phyloP scores from a whole-genome alignment of 1,140 invertebrate genomes.

The Hylaeus volcanicus region DNA sequence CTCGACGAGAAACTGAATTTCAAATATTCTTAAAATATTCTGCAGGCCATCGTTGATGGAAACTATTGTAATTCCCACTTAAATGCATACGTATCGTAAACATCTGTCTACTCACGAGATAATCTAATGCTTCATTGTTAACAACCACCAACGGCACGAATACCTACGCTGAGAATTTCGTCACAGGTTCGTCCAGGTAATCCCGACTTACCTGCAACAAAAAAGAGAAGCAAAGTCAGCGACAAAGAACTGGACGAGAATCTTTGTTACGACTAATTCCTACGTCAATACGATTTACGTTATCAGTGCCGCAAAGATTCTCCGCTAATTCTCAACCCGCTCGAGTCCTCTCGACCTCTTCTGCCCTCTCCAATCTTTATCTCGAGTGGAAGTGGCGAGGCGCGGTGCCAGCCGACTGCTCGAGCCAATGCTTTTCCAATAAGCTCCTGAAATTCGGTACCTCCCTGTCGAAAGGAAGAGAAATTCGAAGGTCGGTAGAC shows the following conservation, averaged over 20 bases:
- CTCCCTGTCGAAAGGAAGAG: constrained; percentile 24
- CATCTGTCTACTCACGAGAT: too few species aligned
- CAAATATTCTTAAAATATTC: too few species aligned
- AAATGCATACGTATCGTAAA: too few species aligned
- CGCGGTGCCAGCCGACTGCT: constrained; percentile 41
- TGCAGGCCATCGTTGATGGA: too few species aligned
- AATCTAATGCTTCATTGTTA: too few species aligned
- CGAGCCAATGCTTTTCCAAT: constrained; percentile 56
- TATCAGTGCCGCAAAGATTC: constrained; percentile 42
- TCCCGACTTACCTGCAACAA: too few species aligned
- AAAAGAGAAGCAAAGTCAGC: too few species aligned
- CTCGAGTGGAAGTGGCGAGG: constrained; percentile 42
- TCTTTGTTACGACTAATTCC: constrained; percentile 27
- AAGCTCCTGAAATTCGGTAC: constrained; percentile 58
- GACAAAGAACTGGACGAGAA: not conserved
- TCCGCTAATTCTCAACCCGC: constrained; percentile 44
- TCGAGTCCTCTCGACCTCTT: constrained; percentile 22
- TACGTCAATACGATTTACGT: constrained; percentile 31
- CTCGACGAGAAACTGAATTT: too few species aligned
- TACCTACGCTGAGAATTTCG: too few species aligned
- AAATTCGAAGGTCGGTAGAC: constrained; percentile 16
- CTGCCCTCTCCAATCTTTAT: constrained; percentile 29
- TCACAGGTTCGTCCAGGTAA: too few species aligned
- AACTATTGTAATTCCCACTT: too few species aligned
- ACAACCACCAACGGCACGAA: too few species aligned